Percentiles rank a stretch among this genome's conserved stretches.
Conservation (phyloP, 2,888 invertebrate species). For the Caenorhabditis becei region DNA sequence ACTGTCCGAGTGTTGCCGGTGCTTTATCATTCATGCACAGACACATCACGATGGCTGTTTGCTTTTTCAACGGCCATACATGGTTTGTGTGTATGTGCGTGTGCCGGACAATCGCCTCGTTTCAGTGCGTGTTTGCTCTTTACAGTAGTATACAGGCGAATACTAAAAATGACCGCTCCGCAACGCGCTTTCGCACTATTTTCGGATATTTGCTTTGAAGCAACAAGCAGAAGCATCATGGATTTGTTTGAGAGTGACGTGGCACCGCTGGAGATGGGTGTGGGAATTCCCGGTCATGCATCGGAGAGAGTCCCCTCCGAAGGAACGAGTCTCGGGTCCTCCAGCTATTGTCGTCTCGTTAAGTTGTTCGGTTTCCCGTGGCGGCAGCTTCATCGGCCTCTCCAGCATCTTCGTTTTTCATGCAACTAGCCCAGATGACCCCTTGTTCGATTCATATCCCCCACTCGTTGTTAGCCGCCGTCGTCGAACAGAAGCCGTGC, state of each 20-base stretch:
- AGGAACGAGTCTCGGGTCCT: background rate
- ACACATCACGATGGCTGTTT: slow-evolving; percentile 27
- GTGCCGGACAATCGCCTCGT: slow-evolving; percentile 19
- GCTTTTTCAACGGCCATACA: slow-evolving; percentile 49
- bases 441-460: slow-evolving; percentile 29
- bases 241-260: slow-evolving; percentile 17
- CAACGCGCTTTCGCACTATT: slow-evolving; percentile 11
- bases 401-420: slow-evolving; percentile 10
- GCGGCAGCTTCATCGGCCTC: slow-evolving; percentile 4
- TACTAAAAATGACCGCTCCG: slow-evolving; percentile 20
- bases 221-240: slow-evolving; percentile 5
- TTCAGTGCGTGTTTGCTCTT: slow-evolving; percentile 43
- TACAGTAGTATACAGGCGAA: slow-evolving; percentile 23
- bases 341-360: slow-evolving; percentile 3
- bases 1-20: slow-evolving; percentile 9
- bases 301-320: slow-evolving; percentile 3
- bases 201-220: slow-evolving; percentile 26
- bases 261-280: slow-evolving; percentile 11
- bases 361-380: slow-evolving; percentile 11
- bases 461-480: slow-evolving; percentile 35
- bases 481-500: slow-evolving; percentile 5
- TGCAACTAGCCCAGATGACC: slow-evolving; percentile 40
- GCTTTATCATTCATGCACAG: slow-evolving; percentile 37
- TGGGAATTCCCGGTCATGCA: slow-evolving; percentile 6
- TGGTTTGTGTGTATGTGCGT: slow-evolving; percentile 27